Base-by-base conservation (phyloP, 1,140 invertebrate species). In the Aphaenogaster rudis region DNA sequence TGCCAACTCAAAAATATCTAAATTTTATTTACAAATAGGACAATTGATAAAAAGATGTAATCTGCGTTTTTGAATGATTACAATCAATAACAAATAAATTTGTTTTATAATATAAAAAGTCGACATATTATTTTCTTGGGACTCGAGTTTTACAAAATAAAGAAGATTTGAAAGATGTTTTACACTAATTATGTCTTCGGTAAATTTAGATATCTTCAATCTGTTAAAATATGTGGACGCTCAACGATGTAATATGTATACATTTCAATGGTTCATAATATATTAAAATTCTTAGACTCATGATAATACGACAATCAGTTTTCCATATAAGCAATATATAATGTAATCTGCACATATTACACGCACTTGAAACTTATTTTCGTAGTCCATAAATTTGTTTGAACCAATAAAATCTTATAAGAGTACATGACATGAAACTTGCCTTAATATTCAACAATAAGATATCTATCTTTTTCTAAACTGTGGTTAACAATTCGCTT, bases 131-230 rank as follows among this genome's bases (percentile, higher is more conserved):
- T 61, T 9, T 78, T 64, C 3, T 1, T 52, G 13, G 2, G 0
- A 66, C 0, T 52, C 2, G 7, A 79, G n/a, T 39, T 66, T 59
- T 39, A 52, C 9, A 39, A 50, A 66, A 79, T 50, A 17, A 36
- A 67, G 2, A 57, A 88, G 2, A 13, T 42, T 76, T 59, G 3
- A 57, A 52, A 74, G 7, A 13, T 1, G 7, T n/a, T 80, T 67
- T 63, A 66, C 48, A 66, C 48, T 86, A 36, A 61, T 45, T 17
- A 11, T 72, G 28, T 48, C 45, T 66, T 72, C 72, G 8, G 52
- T 54, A 88, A 88, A 85, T 88, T 45, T 61, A 52, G 7, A 67
- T 88, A 74, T 2, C 21, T 77, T 57, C 11, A 72, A 45, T 48
- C 2, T 28, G 13, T 74, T 88, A 67, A 67, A 52, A 48, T 79